Evolutionary conservation across 1,140 invertebrate species (phyloP).

Genomic region (Dolichoris vasculosae): DNA sequence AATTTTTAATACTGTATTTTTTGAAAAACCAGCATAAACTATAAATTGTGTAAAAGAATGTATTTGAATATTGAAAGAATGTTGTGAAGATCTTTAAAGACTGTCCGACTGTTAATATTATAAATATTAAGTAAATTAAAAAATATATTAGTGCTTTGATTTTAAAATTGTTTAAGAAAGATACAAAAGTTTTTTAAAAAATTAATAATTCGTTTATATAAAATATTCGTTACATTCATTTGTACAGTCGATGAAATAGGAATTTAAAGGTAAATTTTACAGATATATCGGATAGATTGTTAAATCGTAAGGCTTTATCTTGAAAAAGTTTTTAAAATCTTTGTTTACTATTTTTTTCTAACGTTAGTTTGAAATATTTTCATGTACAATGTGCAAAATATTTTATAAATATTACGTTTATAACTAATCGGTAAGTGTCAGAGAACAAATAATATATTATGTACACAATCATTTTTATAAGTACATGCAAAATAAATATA

Average conservation of each 20-base stretch:
- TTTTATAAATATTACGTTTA: neutral
- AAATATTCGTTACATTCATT: neutral
- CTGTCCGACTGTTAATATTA: no score
- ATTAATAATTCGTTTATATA: neutral
- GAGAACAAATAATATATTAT: neutral
- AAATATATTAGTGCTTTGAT: neutral
- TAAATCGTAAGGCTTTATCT: neutral
- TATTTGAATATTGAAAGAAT: neutral
- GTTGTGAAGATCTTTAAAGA: neutral
- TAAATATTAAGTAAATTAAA: neutral
- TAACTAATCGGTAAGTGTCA: neutral
- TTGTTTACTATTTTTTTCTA: neutral
- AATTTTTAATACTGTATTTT: neutral
- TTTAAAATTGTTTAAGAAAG: neutral
- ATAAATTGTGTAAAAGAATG: neutral
- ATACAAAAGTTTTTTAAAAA: neutral
- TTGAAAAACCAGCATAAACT: neutral
- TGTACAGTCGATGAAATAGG: neutral
- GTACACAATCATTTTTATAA: conserved; percentile 19
- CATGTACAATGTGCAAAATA: neutral
- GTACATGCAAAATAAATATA: neutral
- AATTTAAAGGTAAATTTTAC: neutral
- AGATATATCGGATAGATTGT: neutral
- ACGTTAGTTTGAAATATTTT: neutral
- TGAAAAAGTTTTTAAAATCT: neutral